A percentile compares a stretch with the other conserved stretches of the same genome.
Conservation (phyloP, 2,797 vertebrate genomes). For the Bovichtus variegatus region DNA sequence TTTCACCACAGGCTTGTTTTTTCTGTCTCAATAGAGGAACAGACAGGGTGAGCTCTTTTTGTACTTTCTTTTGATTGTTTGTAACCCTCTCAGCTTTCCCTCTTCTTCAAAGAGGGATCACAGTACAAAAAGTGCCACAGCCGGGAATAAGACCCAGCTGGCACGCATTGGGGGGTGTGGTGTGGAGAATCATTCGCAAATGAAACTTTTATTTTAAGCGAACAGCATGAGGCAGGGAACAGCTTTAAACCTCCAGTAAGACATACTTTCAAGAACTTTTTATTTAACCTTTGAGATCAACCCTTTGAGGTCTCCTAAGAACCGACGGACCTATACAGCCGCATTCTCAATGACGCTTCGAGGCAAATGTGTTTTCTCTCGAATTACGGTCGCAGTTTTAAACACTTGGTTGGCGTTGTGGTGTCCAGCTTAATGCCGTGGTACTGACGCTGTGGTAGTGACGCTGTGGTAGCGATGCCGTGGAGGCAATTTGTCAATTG, state of each 20-base stretch:
- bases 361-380: too few species aligned
- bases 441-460: too few species aligned
- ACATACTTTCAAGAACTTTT: conserved; percentile 27
- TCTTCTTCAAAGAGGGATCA: conserved; percentile 40
- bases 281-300: conserved; percentile 24
- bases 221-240: not conserved
- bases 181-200: conserved; percentile 10
- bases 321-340: too few species aligned
- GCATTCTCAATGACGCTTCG: too few species aligned
- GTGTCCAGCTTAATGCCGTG: too few species aligned
- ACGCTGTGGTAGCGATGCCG: too few species aligned
- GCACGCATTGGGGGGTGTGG: not conserved
- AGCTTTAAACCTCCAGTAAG: conserved; percentile 26
- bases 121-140: conserved; percentile 35
- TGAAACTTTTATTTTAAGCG: conserved; percentile 45
- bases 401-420: too few species aligned
- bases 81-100: too few species aligned
- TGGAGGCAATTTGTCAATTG: too few species aligned
- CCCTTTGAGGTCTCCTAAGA: too few species aligned
- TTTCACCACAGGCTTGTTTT: conserved; percentile 26
- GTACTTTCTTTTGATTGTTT: conserved; percentile 32
- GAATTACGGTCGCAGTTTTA: too few species aligned
- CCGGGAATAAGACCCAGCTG: conserved; percentile 45
- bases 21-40: not conserved
- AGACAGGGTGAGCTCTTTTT: conserved; percentile 37